Percentiles rank a stretch among this genome's conserved stretches.
phyloP scores from a whole-genome alignment of 92 coral and sea anemone genomes.

The Epizoanthus illoricatus region DNA sequence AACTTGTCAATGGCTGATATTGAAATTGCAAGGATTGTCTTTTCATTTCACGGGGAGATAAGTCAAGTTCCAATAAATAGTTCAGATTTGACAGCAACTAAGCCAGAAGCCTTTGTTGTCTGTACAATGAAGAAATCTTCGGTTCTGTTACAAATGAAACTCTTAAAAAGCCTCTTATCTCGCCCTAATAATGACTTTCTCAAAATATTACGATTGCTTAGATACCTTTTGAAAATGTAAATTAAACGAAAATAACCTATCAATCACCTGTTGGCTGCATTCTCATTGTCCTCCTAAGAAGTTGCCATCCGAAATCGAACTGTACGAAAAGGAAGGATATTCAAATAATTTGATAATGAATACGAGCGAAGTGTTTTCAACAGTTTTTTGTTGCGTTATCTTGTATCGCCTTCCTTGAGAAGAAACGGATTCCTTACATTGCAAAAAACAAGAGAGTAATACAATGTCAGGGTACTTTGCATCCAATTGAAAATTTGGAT shows the following conservation, averaged over 20 bases:
- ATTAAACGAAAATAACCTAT: neutral
- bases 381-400: too few relatives aligned
- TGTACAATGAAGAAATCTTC: neutral
- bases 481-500: too few relatives aligned
- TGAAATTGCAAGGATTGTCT: neutral
- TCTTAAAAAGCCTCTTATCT: neutral
- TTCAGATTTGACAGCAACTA: neutral
- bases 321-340: too few relatives aligned
- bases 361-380: too few relatives aligned
- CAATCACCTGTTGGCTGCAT: neutral
- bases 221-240: neutral
- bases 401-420: too few relatives aligned
- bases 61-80: neutral
- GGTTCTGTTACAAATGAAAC: neutral
- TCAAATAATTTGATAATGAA: too few relatives aligned
- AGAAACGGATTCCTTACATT: too few relatives aligned
- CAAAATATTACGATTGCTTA: neutral
- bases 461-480: too few relatives aligned
- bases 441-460: too few relatives aligned
- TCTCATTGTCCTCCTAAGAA: neutral
- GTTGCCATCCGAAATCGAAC: too few relatives aligned
- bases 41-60: neutral
- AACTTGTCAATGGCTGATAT: conserved; percentile 9
- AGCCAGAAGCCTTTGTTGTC: neutral
- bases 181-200: neutral